A percentile compares a stretch with the other conserved stretches of the same genome.
These are phyloP conservation scores for Eulemur mongoz DNA, from an alignment of 2,797 vertebrate genomes.

Conservation along the genomic window DNA sequence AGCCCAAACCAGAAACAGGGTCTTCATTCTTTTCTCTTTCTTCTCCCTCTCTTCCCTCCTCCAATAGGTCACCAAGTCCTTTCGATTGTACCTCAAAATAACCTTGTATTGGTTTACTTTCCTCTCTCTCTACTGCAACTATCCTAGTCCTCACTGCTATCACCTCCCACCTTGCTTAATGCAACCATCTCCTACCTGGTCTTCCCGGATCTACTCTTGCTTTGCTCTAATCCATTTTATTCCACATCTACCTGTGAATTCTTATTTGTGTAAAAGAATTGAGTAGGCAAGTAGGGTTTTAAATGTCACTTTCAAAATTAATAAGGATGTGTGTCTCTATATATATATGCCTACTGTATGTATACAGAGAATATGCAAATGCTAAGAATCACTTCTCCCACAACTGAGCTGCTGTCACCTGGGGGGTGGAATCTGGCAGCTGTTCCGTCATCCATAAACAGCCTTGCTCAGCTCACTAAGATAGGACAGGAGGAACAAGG, in stretches of 20 bases:
- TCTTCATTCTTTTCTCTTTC: background rate
- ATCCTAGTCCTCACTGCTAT: background rate
- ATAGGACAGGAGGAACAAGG: constrained; percentile 42
- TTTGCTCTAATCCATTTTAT: background rate
- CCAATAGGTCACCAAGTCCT: background rate
- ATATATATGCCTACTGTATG: constrained; percentile 62
- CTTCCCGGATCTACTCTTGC: background rate
- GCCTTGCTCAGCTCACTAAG: constrained; percentile 43
- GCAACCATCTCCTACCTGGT: background rate
- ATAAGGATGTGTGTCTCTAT: constrained; percentile 54
- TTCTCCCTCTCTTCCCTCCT: background rate
- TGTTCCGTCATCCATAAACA: constrained; percentile 60
- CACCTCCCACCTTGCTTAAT: background rate
- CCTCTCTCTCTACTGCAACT: background rate
- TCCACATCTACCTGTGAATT: background rate
- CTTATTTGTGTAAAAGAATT: background rate
- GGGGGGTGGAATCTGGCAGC: constrained; percentile 60
- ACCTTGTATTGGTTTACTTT: background rate
- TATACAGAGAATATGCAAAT: constrained; percentile 67
- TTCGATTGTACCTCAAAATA: background rate
- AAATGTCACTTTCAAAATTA: constrained; percentile 67
- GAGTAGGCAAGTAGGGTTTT: constrained; percentile 41
- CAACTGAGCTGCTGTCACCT: constrained; percentile 46
- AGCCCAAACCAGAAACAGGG: background rate
- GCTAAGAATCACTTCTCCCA: constrained; percentile 61